Evolutionary conservation across 2,888 invertebrate genomes (phyloP), one percentile per base, ranked within the genome.

Genomic region (Ichneumoninae sp.): DNA sequence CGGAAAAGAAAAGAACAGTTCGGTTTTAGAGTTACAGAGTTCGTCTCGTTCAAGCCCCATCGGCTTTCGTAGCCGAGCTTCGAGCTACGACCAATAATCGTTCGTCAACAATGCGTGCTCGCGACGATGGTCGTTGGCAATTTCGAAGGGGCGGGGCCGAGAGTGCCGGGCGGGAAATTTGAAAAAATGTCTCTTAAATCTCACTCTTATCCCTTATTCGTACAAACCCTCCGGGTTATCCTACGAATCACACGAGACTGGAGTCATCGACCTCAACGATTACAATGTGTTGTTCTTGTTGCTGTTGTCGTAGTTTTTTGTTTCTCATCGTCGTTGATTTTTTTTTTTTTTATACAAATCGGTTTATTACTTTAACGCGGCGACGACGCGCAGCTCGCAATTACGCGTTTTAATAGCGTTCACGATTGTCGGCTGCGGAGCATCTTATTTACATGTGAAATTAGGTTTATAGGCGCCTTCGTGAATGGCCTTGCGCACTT

Each of bases 371-470:
- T 71, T 57, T 36, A 81, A 77, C 85, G 79, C 78, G 63, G 75
- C 77, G 74, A 75, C 76, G 66, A 76, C 66, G 66, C 76, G 36
- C 54, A 68, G 54, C 66, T 26, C 47, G 57, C 71, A 83, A 82
- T 77, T 65, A 66, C 47, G 79, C 78, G 63, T 16, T 16, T 30
- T 1, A 26, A 60, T 26, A 63, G 63, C 63, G 63, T 63, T 63
- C 30, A 57, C 57, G 57, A 57, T 57, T 57, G 57, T 57, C 57
- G 26, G 19, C 22, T 73, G 81, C 75, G 57, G 78, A 71, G 80
- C 81, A 71, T 85, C 68, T 85, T 85, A 86, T 86, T 81, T 86
- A 86, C 86, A 86, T 70, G 83, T 83, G 83, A 85, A 78, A 57
- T 85, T 81, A 83, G 73, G 60, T 70, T 76, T 79, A 85, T 74